phyloP scores from a whole-genome alignment of 2,797 vertebrate genomes.

The Amniataba percoides region DNA sequence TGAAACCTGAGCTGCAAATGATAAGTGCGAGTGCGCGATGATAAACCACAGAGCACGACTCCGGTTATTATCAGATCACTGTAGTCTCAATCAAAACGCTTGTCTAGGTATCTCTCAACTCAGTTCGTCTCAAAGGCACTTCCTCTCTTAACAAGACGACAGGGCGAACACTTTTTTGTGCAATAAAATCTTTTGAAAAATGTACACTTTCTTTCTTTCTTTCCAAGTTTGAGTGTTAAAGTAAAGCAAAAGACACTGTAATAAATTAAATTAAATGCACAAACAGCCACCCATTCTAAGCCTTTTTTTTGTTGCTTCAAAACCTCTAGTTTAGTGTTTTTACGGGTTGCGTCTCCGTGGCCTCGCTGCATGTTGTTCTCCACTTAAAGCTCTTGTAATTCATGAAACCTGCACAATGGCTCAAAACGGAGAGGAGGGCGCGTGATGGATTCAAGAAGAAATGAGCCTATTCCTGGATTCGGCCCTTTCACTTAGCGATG shows the following conservation, averaged over 20 bases:
- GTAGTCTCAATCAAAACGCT: constrained; percentile 36
- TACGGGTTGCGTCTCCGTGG: constrained; percentile 1
- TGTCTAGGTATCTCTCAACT: constrained; percentile 12
- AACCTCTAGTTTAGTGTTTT: background rate
- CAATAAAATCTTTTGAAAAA: background rate
- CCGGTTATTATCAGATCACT: constrained; percentile 34
- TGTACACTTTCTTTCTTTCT: background rate
- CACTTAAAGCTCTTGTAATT: constrained; percentile 31
- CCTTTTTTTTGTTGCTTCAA: background rate
- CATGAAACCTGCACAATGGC: constrained; percentile 25
- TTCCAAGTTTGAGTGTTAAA: background rate
- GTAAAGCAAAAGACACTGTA: background rate
- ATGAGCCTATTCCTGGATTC: background rate
- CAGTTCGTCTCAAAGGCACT: background rate
- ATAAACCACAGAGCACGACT: constrained; percentile 17
- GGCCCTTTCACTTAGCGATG: constrained; percentile 7
- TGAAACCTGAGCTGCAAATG: constrained; percentile 18
- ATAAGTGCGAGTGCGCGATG: constrained; percentile 20
- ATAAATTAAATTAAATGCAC: background rate
- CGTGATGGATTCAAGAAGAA: background rate
- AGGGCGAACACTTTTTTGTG: background rate
- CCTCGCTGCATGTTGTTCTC: constrained; percentile 5
- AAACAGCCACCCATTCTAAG: background rate
- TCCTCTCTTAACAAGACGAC: background rate
- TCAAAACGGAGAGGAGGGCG: background rate